Evolutionary conservation across 2,888 invertebrate genomes (phyloP).

Genomic region (Meliscaeva auricollis): DNA sequence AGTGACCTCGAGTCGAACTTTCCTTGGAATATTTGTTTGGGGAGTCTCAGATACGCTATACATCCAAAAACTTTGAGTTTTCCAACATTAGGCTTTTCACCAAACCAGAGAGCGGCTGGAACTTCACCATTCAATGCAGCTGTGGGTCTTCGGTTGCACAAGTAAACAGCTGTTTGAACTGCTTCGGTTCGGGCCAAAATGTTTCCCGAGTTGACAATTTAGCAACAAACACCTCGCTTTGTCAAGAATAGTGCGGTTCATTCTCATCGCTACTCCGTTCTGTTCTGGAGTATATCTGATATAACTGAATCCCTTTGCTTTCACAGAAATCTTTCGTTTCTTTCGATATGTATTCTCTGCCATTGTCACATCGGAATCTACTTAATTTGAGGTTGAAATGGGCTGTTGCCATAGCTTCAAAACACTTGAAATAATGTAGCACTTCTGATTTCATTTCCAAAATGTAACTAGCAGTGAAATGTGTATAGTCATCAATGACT

Average conservation of each 20-base stretch:
- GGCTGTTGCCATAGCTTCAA: conserved; percentile 75
- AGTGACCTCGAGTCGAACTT: conserved; percentile 23
- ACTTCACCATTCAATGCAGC: conserved; percentile 2
- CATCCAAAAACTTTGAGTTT: conserved; percentile 21
- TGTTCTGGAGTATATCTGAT: conserved; percentile 49
- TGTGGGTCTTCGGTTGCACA: conserved; percentile 3
- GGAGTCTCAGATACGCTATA: conserved; percentile 8
- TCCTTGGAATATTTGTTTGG: conserved; percentile 1
- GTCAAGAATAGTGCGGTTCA: conserved; percentile 65
- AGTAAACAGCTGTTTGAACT: conserved; percentile 12
- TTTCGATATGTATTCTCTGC: conserved; percentile 47
- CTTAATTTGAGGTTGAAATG: conserved; percentile 77
- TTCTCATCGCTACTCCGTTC: conserved; percentile 71
- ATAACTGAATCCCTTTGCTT: conserved; percentile 76
- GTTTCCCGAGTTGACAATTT: conserved; percentile 78
- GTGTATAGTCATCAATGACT: conserved; percentile 79
- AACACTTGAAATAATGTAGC: conserved; percentile 77
- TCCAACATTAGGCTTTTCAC: conserved; percentile 12
- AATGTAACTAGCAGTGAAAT: conserved; percentile 74
- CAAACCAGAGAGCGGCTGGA: conserved; percentile 8
- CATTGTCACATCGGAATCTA: conserved; percentile 73
- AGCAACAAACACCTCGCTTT: conserved; percentile 77
- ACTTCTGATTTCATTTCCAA: conserved; percentile 78
- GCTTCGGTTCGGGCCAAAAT: conserved; percentile 40
- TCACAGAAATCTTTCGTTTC: conserved; percentile 62